Base-by-base conservation (phyloP, 2,888 invertebrate species). In the Cynaeus angustus region DNA sequence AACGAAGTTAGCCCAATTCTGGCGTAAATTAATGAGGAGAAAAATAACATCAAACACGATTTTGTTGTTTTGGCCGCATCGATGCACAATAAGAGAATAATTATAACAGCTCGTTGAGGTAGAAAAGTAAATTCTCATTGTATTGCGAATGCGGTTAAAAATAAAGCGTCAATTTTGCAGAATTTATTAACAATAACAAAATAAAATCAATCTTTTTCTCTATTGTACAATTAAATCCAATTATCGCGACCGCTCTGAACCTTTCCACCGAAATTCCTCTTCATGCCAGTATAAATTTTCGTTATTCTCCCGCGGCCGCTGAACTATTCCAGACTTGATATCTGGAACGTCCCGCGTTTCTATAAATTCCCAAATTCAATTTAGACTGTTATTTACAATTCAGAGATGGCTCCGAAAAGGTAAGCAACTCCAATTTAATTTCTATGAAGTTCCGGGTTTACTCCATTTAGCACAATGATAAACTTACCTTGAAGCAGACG, bases 401-500 rank as follows among this genome's bases (percentile, higher is more conserved):
- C 61, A 46, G 16, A 26, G 13, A 16, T 14, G 16, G 46, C 46
- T 1, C 1, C 46, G 14, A 46, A 46, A 46, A 46, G 46, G 46
- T 46, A 46, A 46, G 46, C 46, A 46, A 46, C 46, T 46, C 46
- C 46, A 46, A 46, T 46, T 46, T 46, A 46, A 46, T 46, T 46
- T 16, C 46, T 21, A 46, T 46, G 12, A 3, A 41, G 41, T 41
- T 41, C 41, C n/a, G 10, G 12, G 13, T n/a, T 41, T 41, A 12
- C 41, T 41, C 41, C 41, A 41, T 48, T 16, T 8, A 53, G 41
- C 41, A 41, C 41, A 41, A 41, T 41, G 41, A 41, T 6, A 12
- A 6, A 41, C 88, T 88, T 88, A 96, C 97, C 93, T 97, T 97
- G 83, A 97, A 95, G 84, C 96, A 97, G 66, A 97, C 89, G 84